Percentiles rank a stretch among this genome's conserved stretches.
These are phyloP conservation scores for Ceraclea dissimilis DNA, from an alignment of 2,888 invertebrate genomes.

Conservation along the genomic window DNA sequence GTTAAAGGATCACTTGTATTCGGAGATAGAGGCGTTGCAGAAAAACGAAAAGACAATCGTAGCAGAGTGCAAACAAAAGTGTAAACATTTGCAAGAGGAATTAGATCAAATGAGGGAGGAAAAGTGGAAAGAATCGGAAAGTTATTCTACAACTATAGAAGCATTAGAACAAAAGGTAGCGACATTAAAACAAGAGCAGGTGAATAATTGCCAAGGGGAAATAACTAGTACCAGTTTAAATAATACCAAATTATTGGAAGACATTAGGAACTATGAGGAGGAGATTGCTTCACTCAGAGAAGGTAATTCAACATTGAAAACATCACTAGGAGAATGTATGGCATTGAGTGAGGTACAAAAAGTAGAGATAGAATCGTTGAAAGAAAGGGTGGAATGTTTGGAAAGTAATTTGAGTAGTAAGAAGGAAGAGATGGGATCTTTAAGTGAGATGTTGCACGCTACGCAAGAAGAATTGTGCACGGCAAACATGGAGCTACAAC, in stretches of 20 bases:
- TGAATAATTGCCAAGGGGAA: slow-evolving; percentile 4
- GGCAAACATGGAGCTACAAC: slow-evolving; percentile 19
- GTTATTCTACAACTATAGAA: slow-evolving; percentile 35
- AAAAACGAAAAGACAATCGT: slow-evolving; percentile 32
- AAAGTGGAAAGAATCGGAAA: slow-evolving; percentile 34
- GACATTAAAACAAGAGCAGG: slow-evolving; percentile 36
- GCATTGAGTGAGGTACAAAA: slow-evolving; percentile 9
- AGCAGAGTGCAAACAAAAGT: slow-evolving; percentile 16
- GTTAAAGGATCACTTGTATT: slow-evolving; percentile 40
- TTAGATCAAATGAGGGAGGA: slow-evolving; percentile 36
- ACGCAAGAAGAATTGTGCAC: slow-evolving; percentile 23
- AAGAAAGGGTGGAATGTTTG: slow-evolving; percentile 20
- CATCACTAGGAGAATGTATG: slow-evolving; percentile 9
- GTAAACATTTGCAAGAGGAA: slow-evolving; percentile 35
- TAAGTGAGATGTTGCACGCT: slow-evolving; percentile 23
- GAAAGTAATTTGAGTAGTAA: slow-evolving; percentile 22
- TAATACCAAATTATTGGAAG: slow-evolving; percentile 18
- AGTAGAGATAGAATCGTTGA: slow-evolving; percentile 16
- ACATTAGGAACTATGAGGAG: slow-evolving; percentile 20
- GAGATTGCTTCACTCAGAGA: slow-evolving; percentile 16
- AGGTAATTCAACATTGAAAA: slow-evolving; percentile 10
- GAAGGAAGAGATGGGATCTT: slow-evolving; percentile 21
- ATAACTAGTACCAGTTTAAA: slow-evolving; percentile 30
- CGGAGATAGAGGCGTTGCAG: slow-evolving; percentile 41
- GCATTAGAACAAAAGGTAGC: slow-evolving; percentile 35